Base-by-base conservation (phyloP, 2,888 invertebrate species). In the Zelleria hepariella region DNA sequence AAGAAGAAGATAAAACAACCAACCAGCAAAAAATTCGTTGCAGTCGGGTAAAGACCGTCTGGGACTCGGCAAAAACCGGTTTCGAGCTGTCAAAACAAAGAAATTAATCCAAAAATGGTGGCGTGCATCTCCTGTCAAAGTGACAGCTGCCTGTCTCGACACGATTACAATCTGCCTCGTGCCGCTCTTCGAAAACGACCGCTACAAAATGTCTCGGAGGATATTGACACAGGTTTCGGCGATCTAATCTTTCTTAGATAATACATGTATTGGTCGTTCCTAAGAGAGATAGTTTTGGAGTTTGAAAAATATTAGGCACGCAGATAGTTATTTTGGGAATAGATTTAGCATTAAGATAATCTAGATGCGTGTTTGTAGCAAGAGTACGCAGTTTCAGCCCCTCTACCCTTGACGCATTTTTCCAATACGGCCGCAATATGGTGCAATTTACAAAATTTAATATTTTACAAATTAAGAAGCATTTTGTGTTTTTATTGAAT, bases 51-150 rank as follows among this genome's bases (percentile, higher is more conserved):
- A n/a, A n/a, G n/a, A n/a, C n/a, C n/a, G n/a, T n/a, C n/a, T n/a
- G n/a, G n/a, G n/a, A n/a, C n/a, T n/a, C n/a, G n/a, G n/a, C n/a
- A n/a, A 15, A 42, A 51, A 51, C 54, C 26, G 27, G 54, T 54
- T 53, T 24, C 10, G 18, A 53, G 7, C 54, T 54, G 54, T 54
- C 54, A 54, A 54, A 54, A 54, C 54, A 54, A 54, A 18, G 32
- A 54, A 25, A 10, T 7, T 21, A 32, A 55, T 55, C 32, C 32
- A 55, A 55, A n/a, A 32, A 55, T 55, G 55, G 55, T 5, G 25
- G 54, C 55, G 32, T 20, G 32, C 55, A 32, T 32, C 27, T 55
- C 55, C 55, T 55, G 55, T 55, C 55, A 55, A 18, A 21, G 18
- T 55, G 55, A 32, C 55, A 55, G 55, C 21, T 55, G 55, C 27